These are phyloP conservation scores for Lateolabrax maculatus DNA, from an alignment of 2,797 vertebrate genomes.

Conservation along the genomic window DNA sequence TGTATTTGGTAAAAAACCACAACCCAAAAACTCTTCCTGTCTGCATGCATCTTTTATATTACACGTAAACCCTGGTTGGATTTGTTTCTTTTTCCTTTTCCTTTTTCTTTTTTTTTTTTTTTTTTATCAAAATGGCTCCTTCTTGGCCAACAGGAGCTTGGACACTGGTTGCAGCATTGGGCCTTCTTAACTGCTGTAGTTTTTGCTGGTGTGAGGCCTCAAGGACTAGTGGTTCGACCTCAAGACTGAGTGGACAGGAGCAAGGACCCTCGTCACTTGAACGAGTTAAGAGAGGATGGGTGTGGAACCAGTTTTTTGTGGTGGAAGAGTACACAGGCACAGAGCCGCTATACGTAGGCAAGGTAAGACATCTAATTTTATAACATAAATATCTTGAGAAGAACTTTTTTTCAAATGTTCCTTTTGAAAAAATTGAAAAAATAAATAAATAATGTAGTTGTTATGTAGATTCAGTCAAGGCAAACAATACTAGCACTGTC, in stretches of 20 bases:
- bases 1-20: conserved; percentile 39
- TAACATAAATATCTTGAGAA: neutral
- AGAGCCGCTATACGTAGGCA: conserved; percentile 97
- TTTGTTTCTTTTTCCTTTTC: conserved; percentile 20
- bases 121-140: conserved; percentile 76
- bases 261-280: conserved; percentile 83
- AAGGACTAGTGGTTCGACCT: conserved; percentile 81
- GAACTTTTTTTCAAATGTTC: no score
- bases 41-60: conserved; percentile 56
- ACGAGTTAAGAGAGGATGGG: conserved; percentile 98
- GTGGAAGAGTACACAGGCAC: conserved; percentile 99
- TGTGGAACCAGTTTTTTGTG: conserved; percentile 99
- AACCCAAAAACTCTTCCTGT: conserved; percentile 26
- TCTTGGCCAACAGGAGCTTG: conserved; percentile 71
- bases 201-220: conserved; percentile 71
- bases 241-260: conserved; percentile 65
- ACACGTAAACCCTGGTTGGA: conserved; percentile 75
- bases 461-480: neutral
- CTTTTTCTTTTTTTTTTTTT: neutral
- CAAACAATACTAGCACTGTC: neutral
- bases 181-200: conserved; percentile 76
- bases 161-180: conserved; percentile 71
- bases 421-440: neutral
- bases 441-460: neutral
- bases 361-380: conserved; percentile 86